Percentiles rank a stretch among this genome's conserved stretches.
Conservation (phyloP, 1,140 invertebrate species). For the Macrotrachela quadricornifera region DNA sequence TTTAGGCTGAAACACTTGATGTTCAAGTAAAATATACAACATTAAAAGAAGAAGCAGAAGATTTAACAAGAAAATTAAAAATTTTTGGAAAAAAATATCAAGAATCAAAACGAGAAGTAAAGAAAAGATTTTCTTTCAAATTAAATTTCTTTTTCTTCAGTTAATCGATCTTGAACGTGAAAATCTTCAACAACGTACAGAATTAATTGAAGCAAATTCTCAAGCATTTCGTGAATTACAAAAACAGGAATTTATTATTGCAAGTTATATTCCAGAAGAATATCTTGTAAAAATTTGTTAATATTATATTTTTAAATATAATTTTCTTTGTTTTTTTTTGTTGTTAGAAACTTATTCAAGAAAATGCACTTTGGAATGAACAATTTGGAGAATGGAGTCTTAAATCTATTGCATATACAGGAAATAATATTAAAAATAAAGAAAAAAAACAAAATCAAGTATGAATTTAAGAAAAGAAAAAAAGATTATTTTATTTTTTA, state of each 20-base stretch:
- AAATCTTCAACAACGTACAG: constrained; percentile 85
- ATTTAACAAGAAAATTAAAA: constrained; percentile 75
- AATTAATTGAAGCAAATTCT: constrained; percentile 67
- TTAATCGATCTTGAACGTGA: constrained; percentile 68
- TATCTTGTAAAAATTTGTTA: constrained; percentile 42
- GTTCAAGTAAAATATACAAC: constrained; percentile 85
- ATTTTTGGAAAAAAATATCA: constrained; percentile 36
- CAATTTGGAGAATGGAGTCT: constrained; percentile 95
- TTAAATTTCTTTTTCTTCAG: constrained; percentile 40
- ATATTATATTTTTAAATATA: constrained; percentile 59
- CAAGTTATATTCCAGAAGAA: constrained; percentile 72
- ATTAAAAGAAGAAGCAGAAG: constrained; percentile 63
- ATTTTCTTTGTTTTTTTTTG: constrained; percentile 40
- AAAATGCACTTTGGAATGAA: constrained; percentile 85
- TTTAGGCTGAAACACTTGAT: constrained; percentile 62
- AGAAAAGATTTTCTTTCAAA: not conserved
- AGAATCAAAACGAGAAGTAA: not conserved
- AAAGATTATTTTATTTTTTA: not conserved
- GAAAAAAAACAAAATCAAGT: not conserved
- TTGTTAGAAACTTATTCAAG: constrained; percentile 53
- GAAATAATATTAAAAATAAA: constrained; percentile 73
- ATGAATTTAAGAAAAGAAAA: not conserved
- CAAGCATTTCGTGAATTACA: constrained; percentile 71
- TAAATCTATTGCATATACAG: constrained; percentile 89
- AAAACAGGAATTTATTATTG: constrained; percentile 54